These are phyloP conservation scores for Monopterus albus DNA, from an alignment of 2,113 vertebrate genomes.

Conservation along the genomic window DNA sequence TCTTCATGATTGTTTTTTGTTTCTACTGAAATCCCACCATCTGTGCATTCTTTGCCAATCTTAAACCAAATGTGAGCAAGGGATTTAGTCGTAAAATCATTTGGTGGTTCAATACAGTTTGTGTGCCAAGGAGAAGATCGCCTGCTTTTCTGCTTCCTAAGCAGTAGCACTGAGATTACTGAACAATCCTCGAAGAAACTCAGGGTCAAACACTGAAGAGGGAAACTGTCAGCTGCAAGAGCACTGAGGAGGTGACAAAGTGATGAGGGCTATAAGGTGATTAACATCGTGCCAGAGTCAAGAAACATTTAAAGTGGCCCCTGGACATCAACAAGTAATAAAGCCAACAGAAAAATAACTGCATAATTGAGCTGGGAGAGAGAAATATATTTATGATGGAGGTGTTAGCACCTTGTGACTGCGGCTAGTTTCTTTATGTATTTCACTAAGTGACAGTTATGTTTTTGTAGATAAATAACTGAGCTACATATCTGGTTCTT, in stretches of 20 bases:
- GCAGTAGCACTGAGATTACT: constrained; percentile 79
- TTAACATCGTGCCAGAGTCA: not conserved
- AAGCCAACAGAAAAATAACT: constrained; percentile 13
- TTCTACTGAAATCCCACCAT: constrained; percentile 32
- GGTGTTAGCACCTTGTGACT: not conserved
- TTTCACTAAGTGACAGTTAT: not conserved
- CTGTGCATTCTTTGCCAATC: constrained; percentile 69
- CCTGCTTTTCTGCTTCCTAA: constrained; percentile 69
- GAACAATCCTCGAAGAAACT: constrained; percentile 51
- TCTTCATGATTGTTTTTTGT: constrained; percentile 13
- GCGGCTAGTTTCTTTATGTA: not conserved
- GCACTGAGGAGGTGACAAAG: constrained; percentile 29
- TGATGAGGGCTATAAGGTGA: constrained; percentile 4
- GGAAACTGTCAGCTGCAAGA: constrained; percentile 1
- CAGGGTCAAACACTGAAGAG: constrained; percentile 39
- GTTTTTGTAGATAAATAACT: not conserved
- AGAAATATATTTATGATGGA: constrained; percentile 2
- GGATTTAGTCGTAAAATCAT: constrained; percentile 64
- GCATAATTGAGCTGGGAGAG: not conserved
- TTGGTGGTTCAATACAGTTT: constrained; percentile 63
- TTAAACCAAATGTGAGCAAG: constrained; percentile 50
- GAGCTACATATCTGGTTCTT: not conserved
- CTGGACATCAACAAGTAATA: constrained; percentile 18
- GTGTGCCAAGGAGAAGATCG: constrained; percentile 51
- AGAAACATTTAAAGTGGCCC: constrained; percentile 19